phyloP scores from a whole-genome alignment of 2,797 vertebrate species.

The Meriones psammophilus region DNA sequence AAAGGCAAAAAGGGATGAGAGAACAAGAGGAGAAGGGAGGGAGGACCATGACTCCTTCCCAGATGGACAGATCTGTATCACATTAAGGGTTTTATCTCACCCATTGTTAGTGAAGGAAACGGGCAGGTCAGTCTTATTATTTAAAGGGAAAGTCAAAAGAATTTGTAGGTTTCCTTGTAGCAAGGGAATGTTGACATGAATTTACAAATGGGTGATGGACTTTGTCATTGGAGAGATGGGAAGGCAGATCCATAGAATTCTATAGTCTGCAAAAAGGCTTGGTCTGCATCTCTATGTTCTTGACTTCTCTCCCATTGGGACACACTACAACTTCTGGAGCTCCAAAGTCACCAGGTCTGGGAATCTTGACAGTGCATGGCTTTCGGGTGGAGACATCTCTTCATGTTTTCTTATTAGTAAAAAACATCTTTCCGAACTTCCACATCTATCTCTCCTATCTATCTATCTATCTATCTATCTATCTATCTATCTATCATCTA shows the following conservation, averaged over 20 bases:
- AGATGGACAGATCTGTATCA: background rate
- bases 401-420: slow-evolving; percentile 30
- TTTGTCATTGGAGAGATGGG: background rate
- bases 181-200: background rate
- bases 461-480: background rate
- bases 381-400: background rate
- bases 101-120: slow-evolving; percentile 9
- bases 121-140: background rate
- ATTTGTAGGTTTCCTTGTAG: slow-evolving; percentile 38
- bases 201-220: background rate
- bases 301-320: background rate
- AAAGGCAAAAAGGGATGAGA: background rate
- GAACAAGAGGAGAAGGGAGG: background rate
- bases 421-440: background rate
- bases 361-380: too few relatives aligned
- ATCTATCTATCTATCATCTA: background rate
- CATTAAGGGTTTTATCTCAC: slow-evolving; percentile 1
- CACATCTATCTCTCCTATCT: background rate
- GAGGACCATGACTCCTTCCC: background rate
- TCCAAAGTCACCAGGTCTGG: background rate
- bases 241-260: background rate
- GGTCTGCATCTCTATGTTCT: background rate
- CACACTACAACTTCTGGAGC: background rate
- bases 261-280: background rate
- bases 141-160: slow-evolving; percentile 32